Evolutionary conservation across 2,888 invertebrate species (phyloP), one percentile per base, ranked within the genome.

Genomic region (Nymphalis polychloros): DNA sequence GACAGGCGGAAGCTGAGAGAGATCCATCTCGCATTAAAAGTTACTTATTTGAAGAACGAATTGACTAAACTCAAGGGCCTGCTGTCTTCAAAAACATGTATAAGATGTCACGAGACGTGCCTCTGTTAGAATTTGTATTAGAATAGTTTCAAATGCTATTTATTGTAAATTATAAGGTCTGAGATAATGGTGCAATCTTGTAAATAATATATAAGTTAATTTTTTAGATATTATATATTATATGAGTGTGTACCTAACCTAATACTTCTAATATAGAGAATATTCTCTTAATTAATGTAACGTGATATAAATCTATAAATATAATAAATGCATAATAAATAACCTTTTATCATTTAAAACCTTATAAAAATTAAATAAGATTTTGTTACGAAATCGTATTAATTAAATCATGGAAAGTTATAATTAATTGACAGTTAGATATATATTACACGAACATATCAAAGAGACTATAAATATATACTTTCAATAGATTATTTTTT

Each of bases 1-100:
- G 98, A 99, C 80, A 95, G 97, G 0, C 93, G 99, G 69, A 94
- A 98, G 76, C 95, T 96, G 55, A 97, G 98, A 78, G 98, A 99
- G 84, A 98, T 98, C 76, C 98, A 98, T 79, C 95, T 98, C 49
- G 97, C 98, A 0, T 95, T 98, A 52, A 93, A 98, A 67, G 97
- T 97, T 0, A 96, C 97, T 0, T 97, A 96, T 78, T 91, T 99
- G 31, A 82, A 78, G 70, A 85, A 81, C 41, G 81, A 88, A 75
- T 72, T 88, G 13, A 79, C 85, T 0, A 75, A 78, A 16, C 67
- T 90, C 27, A 84, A 85, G 63, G 72, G 84, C 0, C 70, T 79
- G 31, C 65, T 88, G 16, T 82, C 81, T 0, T 66, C 79, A 0
- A 77, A 74, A 65, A 19, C 72, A 1, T 78, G 78, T 35, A 62